phyloP scores from a whole-genome alignment of 2,888 invertebrate genomes.

The Parnassius apollo region DNA sequence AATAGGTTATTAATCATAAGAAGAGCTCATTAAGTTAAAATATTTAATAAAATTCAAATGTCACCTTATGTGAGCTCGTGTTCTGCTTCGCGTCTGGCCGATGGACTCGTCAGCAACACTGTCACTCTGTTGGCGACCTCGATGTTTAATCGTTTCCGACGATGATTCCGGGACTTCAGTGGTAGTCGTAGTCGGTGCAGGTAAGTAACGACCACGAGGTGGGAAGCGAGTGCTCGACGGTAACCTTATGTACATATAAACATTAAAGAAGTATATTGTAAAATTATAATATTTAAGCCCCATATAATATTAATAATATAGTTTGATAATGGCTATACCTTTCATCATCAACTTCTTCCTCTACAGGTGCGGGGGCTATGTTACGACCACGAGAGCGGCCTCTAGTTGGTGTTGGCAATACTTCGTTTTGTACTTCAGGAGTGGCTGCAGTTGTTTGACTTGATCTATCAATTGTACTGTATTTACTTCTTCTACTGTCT shows the following conservation, averaged over 20 bases:
- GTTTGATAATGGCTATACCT: constrained; percentile 50
- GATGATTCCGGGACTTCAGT: constrained; percentile 62
- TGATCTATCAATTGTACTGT: constrained; percentile 78
- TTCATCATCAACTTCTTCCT: constrained; percentile 77
- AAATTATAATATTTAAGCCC: background rate
- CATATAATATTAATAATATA: background rate
- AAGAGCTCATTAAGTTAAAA: background rate
- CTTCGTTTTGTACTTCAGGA: constrained; percentile 85
- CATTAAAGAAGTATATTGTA: background rate
- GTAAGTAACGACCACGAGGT: constrained; percentile 83
- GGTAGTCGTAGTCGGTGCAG: constrained; percentile 72
- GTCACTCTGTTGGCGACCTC: constrained; percentile 66
- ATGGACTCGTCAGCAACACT: constrained; percentile 73
- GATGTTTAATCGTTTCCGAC: constrained; percentile 67
- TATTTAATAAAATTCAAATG: background rate
- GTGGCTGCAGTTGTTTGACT: constrained; percentile 59
- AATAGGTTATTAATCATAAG: background rate
- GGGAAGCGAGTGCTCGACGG: constrained; percentile 94
- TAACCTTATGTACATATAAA: constrained; percentile 70
- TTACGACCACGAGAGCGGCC: constrained; percentile 76
- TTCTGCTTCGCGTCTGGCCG: constrained; percentile 75
- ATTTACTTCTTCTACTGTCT: constrained; percentile 77
- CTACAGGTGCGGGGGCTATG: constrained; percentile 66
- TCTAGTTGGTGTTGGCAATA: constrained; percentile 74
- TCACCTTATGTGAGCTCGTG: constrained; percentile 82